Conservation (phyloP, 2,797 vertebrate species). For the Sebastes cheni region DNA sequence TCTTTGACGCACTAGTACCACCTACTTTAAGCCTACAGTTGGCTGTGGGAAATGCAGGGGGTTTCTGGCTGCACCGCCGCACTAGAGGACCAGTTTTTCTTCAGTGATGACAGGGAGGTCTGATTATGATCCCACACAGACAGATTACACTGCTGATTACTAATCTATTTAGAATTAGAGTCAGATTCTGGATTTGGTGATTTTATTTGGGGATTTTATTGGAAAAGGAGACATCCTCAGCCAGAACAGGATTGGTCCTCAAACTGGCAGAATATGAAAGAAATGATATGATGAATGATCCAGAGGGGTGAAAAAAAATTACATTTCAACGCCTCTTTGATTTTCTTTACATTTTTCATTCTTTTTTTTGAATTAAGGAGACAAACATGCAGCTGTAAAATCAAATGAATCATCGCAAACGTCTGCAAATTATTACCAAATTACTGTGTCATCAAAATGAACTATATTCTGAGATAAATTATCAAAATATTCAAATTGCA, state of each 20-base stretch:
- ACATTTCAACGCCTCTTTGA: background rate
- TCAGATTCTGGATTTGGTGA: background rate
- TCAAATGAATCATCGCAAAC: background rate
- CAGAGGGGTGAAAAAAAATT: no score
- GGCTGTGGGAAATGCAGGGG: conserved; percentile 14
- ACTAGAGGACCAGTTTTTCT: background rate
- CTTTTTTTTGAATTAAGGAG: background rate
- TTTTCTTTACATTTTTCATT: background rate
- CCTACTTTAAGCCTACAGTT: background rate
- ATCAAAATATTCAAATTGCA: background rate
- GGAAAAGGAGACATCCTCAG: background rate
- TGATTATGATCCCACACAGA: background rate
- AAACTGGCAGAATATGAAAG: background rate
- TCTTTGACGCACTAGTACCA: background rate
- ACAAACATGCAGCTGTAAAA: background rate
- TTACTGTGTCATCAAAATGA: background rate
- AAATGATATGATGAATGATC: background rate
- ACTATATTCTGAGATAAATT: background rate
- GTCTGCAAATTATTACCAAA: background rate
- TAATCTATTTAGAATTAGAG: background rate
- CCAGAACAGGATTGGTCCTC: background rate
- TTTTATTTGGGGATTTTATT: background rate
- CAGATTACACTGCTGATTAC: background rate
- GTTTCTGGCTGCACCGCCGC: background rate
- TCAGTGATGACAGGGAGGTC: background rate